Conservation (phyloP, 2,797 vertebrate genomes). For the Discoglossus pictus region DNA sequence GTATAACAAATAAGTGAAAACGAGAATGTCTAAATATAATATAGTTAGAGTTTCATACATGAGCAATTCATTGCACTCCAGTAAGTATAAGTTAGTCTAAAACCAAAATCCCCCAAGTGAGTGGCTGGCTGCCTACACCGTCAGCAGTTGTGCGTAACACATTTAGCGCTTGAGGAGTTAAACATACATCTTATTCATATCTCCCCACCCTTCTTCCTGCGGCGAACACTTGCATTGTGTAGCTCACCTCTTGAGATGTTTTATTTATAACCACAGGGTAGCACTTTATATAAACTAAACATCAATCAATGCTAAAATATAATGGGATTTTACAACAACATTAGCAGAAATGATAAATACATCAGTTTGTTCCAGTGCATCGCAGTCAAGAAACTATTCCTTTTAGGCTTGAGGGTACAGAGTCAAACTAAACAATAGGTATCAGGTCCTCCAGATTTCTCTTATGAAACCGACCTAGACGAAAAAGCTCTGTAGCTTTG, state of each 20-base stretch:
- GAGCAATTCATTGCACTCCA: no score
- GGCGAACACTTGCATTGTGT: constrained; percentile 21
- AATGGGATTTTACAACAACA: constrained; percentile 44
- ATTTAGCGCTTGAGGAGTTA: constrained; percentile 6
- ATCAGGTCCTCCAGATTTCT: constrained; percentile 21
- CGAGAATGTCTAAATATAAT: no score
- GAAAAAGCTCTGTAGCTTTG: not conserved
- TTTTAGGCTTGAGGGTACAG: constrained; percentile 16
- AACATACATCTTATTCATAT: constrained; percentile 1
- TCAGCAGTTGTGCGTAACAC: constrained; percentile 6
- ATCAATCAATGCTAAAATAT: constrained; percentile 47
- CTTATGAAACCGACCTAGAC: constrained; percentile 14
- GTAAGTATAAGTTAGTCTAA: no score
- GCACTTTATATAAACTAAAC: constrained; percentile 22
- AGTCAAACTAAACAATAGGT: constrained; percentile 41
- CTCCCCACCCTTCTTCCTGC: not conserved
- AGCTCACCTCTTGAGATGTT: constrained; percentile 21
- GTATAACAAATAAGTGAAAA: no score
- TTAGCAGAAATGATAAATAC: constrained; percentile 47
- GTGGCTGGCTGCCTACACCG: not conserved
- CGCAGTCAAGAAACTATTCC: constrained; percentile 10
- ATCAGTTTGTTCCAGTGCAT: constrained; percentile 14
- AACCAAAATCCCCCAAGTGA: no score
- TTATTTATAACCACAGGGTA: constrained; percentile 35
- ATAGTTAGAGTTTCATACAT: no score